Conservation (phyloP, 2,797 vertebrate species). For the Pristis pectinata region DNA sequence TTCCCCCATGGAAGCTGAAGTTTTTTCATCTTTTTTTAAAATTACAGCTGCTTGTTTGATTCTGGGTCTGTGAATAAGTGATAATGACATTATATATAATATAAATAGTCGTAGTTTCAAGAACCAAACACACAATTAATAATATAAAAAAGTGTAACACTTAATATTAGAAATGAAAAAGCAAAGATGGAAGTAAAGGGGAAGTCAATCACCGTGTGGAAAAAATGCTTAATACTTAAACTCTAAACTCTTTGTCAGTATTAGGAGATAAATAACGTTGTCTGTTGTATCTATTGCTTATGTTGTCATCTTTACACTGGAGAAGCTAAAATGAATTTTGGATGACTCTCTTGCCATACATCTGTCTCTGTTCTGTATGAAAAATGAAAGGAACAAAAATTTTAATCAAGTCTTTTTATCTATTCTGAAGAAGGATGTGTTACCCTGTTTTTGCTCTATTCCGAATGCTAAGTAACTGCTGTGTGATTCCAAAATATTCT, state of each 20-base stretch:
- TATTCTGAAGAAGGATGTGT: neutral
- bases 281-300: neutral
- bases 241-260: neutral
- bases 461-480: neutral
- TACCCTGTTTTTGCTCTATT: neutral
- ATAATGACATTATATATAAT: neutral
- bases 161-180: slow-evolving; percentile 1
- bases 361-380: neutral
- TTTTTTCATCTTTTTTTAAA: neutral
- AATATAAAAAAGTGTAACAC: neutral
- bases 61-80: neutral
- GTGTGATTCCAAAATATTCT: neutral
- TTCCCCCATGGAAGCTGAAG: neutral
- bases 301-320: neutral
- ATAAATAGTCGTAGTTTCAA: neutral
- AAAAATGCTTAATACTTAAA: slow-evolving; percentile 8
- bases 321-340: neutral
- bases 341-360: neutral
- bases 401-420: neutral
- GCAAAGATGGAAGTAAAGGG: neutral
- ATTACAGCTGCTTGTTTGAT: neutral
- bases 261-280: neutral
- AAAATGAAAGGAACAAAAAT: neutral
- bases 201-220: neutral
- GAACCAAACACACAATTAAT: neutral